Evolutionary conservation across 2,797 vertebrate genomes (phyloP).

Genomic region (Cetoscarus ocellatus): DNA sequence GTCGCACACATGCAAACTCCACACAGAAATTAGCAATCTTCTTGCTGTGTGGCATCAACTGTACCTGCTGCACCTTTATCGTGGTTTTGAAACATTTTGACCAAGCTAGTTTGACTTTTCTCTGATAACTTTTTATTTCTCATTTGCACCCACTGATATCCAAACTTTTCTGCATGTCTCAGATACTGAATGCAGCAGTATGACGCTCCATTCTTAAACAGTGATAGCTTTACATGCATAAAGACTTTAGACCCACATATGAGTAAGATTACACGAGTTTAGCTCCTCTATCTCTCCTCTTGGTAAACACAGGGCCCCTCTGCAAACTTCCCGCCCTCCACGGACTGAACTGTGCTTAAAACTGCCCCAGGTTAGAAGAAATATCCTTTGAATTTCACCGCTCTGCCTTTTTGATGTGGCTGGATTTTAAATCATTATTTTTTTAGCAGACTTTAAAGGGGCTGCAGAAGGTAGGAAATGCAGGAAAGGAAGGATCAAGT

Average conservation of each 20-base stretch:
- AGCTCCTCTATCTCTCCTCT: constrained; percentile 14
- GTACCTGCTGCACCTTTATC: too few relatives aligned
- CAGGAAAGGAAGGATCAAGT: too few relatives aligned
- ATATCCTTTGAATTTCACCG: constrained; percentile 14
- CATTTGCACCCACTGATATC: neutral
- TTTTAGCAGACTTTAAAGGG: constrained; percentile 12
- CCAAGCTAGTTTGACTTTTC: too few relatives aligned
- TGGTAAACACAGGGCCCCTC: constrained; percentile 18
- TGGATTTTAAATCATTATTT: constrained; percentile 13
- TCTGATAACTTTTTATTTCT: too few relatives aligned
- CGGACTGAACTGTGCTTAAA: constrained; percentile 20
- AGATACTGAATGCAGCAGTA: neutral
- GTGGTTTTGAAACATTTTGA: too few relatives aligned
- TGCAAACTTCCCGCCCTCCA: constrained; percentile 9
- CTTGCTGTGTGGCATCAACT: too few relatives aligned
- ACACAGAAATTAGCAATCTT: too few relatives aligned
- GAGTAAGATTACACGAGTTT: constrained; percentile 2
- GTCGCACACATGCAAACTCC: too few relatives aligned
- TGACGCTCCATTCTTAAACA: neutral
- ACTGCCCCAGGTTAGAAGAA: neutral
- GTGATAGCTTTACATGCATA: neutral
- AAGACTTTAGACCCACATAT: neutral
- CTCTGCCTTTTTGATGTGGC: neutral
- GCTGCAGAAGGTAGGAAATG: constrained; percentile 5
- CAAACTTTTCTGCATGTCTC: neutral